phyloP scores from a whole-genome alignment of 2,113 vertebrate genomes.

The Octodon degus region DNA sequence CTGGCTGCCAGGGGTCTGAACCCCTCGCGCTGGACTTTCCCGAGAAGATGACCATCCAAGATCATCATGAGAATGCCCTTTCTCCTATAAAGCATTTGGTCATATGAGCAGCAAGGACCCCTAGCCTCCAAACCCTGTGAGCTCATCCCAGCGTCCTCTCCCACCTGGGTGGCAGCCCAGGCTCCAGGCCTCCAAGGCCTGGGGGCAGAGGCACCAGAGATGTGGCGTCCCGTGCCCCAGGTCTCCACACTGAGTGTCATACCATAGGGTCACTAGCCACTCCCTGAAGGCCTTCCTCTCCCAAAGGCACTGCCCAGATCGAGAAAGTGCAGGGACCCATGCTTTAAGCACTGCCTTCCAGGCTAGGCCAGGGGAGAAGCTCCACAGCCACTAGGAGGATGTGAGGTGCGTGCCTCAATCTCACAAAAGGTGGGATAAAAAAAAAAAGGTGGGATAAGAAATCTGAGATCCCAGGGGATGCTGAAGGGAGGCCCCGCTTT shows the following conservation, averaged over 20 bases:
- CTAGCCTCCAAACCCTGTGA: not conserved
- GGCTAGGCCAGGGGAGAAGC: not conserved
- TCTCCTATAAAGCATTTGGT: not conserved
- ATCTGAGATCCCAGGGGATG: fast-evolving
- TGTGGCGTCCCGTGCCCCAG: not conserved
- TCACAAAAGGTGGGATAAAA: not conserved
- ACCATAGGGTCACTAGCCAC: not conserved
- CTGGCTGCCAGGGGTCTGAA: not conserved
- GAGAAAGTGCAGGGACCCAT: not conserved
- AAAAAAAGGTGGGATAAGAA: too few species aligned
- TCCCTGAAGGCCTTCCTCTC: not conserved
- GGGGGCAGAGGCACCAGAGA: not conserved
- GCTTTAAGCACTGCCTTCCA: not conserved
- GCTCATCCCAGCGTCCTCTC: too few species aligned
- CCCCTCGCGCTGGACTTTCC: not conserved
- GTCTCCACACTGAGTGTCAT: not conserved
- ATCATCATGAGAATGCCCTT: not conserved
- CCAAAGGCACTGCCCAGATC: not conserved
- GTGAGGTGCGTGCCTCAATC: not conserved
- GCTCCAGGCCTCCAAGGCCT: not conserved
- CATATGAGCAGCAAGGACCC: not conserved
- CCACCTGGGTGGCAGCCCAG: not conserved
- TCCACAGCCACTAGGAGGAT: not conserved
- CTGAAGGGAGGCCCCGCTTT: not conserved
- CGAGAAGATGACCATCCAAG: not conserved